phyloP scores from a whole-genome alignment of 2,113 vertebrate species.

The Marmota monax region DNA sequence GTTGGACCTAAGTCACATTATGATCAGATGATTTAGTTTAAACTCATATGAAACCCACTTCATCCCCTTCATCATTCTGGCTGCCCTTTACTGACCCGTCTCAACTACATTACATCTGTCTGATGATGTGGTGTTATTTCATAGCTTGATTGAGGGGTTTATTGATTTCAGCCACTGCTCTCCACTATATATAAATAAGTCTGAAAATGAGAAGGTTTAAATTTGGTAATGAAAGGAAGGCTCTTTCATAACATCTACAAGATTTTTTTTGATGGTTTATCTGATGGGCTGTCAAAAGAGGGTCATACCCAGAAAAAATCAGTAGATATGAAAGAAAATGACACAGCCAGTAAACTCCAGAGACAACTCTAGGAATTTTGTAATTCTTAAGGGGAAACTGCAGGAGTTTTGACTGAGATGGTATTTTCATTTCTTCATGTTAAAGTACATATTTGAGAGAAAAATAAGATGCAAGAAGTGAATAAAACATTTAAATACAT shows the following conservation, averaged over 20 bases:
- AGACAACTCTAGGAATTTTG: background rate
- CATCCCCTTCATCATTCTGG: conserved; percentile 3
- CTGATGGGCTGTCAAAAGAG: conserved; percentile 37
- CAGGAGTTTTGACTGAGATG: background rate
- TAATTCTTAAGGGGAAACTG: background rate
- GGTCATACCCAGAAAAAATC: background rate
- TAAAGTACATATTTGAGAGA: background rate
- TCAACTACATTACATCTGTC: conserved; percentile 56
- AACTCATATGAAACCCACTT: conserved; percentile 56
- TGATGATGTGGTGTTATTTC: conserved; percentile 63
- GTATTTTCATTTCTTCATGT: background rate
- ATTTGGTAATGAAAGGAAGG: conserved; percentile 62
- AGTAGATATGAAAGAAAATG: background rate
- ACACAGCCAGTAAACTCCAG: background rate
- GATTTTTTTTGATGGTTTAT: conserved; percentile 60
- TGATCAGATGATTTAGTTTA: conserved; percentile 62
- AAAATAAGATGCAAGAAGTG: background rate
- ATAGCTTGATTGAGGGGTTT: conserved; percentile 71
- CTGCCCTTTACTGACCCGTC: conserved; percentile 57
- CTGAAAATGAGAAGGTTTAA: conserved; percentile 61
- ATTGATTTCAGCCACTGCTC: conserved; percentile 67
- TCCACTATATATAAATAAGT: conserved; percentile 58
- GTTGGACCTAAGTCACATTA: conserved; percentile 48
- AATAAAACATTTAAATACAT: background rate
- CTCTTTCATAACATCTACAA: conserved; percentile 26